A percentile compares a stretch with the other conserved stretches of the same genome.
Conservation (phyloP, 2,113 vertebrate species). For the Takifugu flavidus region DNA sequence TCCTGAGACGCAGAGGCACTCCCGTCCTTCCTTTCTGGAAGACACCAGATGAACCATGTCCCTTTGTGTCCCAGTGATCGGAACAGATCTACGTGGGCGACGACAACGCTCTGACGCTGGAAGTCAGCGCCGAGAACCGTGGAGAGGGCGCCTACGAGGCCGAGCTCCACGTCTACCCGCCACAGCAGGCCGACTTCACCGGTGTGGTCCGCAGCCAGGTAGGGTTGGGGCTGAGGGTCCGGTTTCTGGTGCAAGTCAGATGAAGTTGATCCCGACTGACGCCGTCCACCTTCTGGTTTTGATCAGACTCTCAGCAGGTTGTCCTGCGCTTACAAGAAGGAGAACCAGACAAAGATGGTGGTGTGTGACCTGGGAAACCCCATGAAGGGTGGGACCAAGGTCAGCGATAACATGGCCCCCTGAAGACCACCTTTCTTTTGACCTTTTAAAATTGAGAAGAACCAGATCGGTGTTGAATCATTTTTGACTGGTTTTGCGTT, state of each 20-base stretch:
- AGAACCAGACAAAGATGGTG: slow-evolving; percentile 91
- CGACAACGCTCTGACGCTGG: slow-evolving; percentile 88
- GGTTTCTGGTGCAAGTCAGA: no score
- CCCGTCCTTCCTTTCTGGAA: no score
- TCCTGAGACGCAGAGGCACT: no score
- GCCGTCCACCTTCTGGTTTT: no score
- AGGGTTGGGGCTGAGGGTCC: not conserved
- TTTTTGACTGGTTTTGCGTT: no score
- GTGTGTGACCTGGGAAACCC: slow-evolving; percentile 98
- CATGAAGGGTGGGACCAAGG: slow-evolving; percentile 95
- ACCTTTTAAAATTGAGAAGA: not conserved
- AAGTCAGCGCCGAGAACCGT: slow-evolving; percentile 83
- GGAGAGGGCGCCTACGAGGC: slow-evolving; percentile 98
- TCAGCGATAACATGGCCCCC: slow-evolving; percentile 58
- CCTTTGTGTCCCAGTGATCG: slow-evolving; percentile 76
- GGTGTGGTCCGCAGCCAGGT: slow-evolving; percentile 88
- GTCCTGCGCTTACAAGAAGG: slow-evolving; percentile 92
- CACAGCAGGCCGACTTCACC: slow-evolving; percentile 90
- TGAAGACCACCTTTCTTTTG: no score
- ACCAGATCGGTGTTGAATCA: no score
- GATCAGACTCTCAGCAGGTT: slow-evolving; percentile 85
- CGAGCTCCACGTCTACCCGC: slow-evolving; percentile 84
- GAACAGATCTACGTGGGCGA: slow-evolving; percentile 92
- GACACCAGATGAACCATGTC: not conserved
- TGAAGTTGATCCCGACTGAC: no score